Conservation (phyloP, 1,140 invertebrate genomes). For the Drosophila melanica region DNA sequence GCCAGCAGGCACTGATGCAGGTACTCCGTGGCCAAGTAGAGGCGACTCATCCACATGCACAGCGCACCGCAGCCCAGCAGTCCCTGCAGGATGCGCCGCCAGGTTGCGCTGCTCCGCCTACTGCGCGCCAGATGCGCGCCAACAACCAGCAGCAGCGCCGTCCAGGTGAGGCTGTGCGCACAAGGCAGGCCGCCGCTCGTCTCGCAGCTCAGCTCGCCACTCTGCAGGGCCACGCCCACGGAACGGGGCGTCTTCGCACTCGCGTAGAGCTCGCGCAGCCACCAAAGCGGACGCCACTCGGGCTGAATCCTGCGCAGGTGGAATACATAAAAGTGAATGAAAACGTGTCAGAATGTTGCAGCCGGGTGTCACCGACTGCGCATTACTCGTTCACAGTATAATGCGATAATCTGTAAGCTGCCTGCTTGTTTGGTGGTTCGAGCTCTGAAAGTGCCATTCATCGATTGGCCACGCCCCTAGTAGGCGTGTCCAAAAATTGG, state of each 20-base stretch:
- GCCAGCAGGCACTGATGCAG: constrained; percentile 72
- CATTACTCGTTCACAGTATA: no score
- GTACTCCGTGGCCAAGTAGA: constrained; percentile 73
- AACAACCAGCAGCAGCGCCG: constrained; percentile 48
- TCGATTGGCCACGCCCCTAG: no score
- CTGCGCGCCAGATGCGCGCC: neutral
- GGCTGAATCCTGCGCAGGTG: constrained; percentile 56
- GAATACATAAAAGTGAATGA: no score
- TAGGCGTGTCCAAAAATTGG: no score
- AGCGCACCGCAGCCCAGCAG: constrained; percentile 10
- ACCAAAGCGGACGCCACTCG: constrained; percentile 70
- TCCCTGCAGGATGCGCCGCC: neutral
- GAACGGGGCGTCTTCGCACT: neutral
- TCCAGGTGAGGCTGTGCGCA: constrained; percentile 59
- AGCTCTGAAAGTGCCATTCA: no score
- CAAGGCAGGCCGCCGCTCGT: constrained; percentile 71
- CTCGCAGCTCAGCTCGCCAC: constrained; percentile 65
- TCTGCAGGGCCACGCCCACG: constrained; percentile 45
- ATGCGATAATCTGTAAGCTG: no score
- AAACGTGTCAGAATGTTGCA: no score
- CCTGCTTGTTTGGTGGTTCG: no score
- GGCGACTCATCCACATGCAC: constrained; percentile 66
- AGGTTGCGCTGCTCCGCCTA: neutral
- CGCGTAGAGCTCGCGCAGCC: constrained; percentile 59
- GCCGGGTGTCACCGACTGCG: no score